A percentile compares a stretch with the other conserved stretches of the same genome.
Evolutionary conservation across 2,888 invertebrate genomes (phyloP).

Genomic region (Nezara viridula): DNA sequence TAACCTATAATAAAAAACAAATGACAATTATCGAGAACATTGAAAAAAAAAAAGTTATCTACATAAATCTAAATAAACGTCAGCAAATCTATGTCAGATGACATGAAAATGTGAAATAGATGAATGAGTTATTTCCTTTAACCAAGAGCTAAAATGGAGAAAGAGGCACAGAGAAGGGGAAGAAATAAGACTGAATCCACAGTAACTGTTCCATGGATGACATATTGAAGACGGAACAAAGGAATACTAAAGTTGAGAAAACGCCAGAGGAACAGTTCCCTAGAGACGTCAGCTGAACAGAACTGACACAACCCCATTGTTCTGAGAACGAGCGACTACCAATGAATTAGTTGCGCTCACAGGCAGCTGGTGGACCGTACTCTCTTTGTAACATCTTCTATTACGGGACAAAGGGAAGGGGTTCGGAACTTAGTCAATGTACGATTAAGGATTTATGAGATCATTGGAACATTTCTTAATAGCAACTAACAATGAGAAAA

Average conservation of each 20-base stretch:
- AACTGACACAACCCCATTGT: not conserved
- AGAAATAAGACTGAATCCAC: not conserved
- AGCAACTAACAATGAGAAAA: too few relatives aligned
- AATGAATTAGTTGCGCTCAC: not conserved
- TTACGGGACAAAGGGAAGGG: too few relatives aligned
- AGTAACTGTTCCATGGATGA: not conserved
- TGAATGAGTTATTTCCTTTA: too few relatives aligned
- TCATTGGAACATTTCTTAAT: too few relatives aligned
- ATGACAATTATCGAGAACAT: too few relatives aligned
- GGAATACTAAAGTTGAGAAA: constrained; percentile 14
- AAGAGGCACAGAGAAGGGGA: not conserved
- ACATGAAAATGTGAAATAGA: too few relatives aligned
- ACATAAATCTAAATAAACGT: too few relatives aligned
- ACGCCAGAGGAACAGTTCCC: not conserved
- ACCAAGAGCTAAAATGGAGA: not conserved
- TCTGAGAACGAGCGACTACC: not conserved
- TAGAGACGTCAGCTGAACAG: not conserved
- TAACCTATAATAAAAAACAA: too few relatives aligned
- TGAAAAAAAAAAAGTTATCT: too few relatives aligned
- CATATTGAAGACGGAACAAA: not conserved
- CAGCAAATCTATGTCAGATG: too few relatives aligned
- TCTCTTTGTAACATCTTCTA: not conserved
- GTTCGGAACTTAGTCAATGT: too few relatives aligned
- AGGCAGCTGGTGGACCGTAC: not conserved
- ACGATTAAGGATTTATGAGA: too few relatives aligned